These are phyloP conservation scores for Zalophus californianus DNA, from an alignment of 2,797 vertebrate species.

Conservation along the genomic window DNA sequence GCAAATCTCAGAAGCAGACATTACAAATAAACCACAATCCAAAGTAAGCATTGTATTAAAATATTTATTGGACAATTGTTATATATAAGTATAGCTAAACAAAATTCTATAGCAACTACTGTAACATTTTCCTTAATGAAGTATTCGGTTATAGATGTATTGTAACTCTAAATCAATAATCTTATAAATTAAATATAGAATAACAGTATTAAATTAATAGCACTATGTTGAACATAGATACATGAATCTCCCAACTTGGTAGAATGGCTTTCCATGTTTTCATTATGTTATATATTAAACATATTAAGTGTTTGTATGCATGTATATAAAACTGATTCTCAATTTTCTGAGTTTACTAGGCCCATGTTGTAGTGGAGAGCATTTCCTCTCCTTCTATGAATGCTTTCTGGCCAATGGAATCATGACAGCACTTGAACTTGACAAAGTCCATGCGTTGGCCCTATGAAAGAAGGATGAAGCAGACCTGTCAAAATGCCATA, in stretches of 20 bases:
- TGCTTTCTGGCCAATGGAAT: slow-evolving; percentile 78
- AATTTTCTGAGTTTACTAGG: slow-evolving; percentile 73
- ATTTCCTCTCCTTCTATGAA: slow-evolving; percentile 78
- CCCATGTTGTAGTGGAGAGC: slow-evolving; percentile 67
- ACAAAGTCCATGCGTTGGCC: slow-evolving; percentile 82
- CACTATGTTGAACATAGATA: not conserved
- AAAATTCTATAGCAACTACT: not conserved
- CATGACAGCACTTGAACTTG: slow-evolving; percentile 82
- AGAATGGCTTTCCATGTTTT: not conserved
- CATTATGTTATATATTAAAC: not conserved
- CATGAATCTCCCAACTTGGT: not conserved
- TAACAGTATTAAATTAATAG: not conserved
- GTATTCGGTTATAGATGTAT: not conserved
- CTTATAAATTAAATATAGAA: not conserved
- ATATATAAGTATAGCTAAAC: not conserved
- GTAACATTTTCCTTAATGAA: not conserved
- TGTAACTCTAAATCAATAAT: not conserved
- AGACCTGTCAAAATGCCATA: slow-evolving; percentile 81
- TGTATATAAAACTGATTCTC: not conserved
- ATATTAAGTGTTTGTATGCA: not conserved
- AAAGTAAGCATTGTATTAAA: not conserved
- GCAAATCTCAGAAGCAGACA: not conserved
- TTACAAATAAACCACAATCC: not conserved
- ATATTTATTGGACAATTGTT: not conserved
- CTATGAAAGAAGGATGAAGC: slow-evolving; percentile 82